Evolutionary conservation across 1,140 invertebrate species (phyloP), one percentile per base, ranked within the genome.

Genomic region (Anastrepha obliqua): DNA sequence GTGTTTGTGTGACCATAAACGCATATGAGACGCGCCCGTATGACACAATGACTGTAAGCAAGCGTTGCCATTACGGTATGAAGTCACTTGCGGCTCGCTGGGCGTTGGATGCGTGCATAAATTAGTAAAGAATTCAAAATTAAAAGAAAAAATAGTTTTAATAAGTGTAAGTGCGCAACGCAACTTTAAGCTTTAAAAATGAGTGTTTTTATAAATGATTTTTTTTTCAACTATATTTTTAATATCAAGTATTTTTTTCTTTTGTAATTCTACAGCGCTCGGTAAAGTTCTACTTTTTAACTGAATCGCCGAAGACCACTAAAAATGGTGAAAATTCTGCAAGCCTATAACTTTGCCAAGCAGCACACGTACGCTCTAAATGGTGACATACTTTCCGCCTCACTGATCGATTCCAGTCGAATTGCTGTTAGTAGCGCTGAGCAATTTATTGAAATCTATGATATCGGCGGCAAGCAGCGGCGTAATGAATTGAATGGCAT

Each of bases 361-460:
- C 92, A 93, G 89, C 90, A 92, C 86, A 93, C 92, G 0, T 93
- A 90, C 88, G 89, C 92, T 5, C 88, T 93, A 2, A 93, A 92
- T 87, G 92, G 92, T 70, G 92, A 93, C 55, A 93, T 93, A 78
- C 88, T 93, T 65, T 90, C 92, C 39, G 91, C 90, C 65, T 92
- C 91, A 47, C 70, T 93, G 47, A 91, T 93, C 51, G 90, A 90
- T 70, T 91, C 90, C 51, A 92, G 91, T 89, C 89, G 91, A 39
- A 93, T 93, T 86, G 92, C 92, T 60, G 90, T 93, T 42, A 93
- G 92, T 87, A 92, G 92, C 87, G 91, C 92, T 11, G 92, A 92
- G 85, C 92, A 92, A 87, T 93, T 93, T 67, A 92, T 93, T 7
- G 92, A 93, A 87, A 93, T 93, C 74, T 93, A 93, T 86, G 92